phyloP scores from a whole-genome alignment of 2,113 vertebrate species.

The Pelodiscus sinensis region DNA sequence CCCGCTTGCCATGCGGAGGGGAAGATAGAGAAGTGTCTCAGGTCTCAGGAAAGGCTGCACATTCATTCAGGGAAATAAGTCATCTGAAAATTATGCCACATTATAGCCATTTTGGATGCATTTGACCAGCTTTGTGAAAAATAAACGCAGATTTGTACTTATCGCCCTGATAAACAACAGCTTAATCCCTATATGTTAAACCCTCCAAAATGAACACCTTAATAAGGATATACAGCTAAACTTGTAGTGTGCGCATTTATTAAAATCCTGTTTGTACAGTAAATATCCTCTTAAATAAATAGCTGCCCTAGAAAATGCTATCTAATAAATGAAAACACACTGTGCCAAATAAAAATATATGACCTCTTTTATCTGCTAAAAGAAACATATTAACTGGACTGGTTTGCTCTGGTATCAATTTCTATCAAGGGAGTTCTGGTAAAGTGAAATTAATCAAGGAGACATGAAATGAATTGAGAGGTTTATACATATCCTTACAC shows the following conservation, averaged over 20 bases:
- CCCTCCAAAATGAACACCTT: conserved; percentile 20
- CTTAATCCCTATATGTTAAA: conserved; percentile 19
- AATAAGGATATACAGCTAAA: neutral
- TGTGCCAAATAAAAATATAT: conserved; percentile 1
- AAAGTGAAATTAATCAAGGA: neutral
- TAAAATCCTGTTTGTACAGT: neutral
- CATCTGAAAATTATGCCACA: neutral
- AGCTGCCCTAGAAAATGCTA: neutral
- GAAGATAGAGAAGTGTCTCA: neutral
- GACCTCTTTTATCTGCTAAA: conserved; percentile 43
- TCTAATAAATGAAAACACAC: conserved; percentile 3
- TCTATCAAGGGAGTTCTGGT: neutral
- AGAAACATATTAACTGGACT: conserved; percentile 4
- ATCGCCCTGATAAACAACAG: neutral
- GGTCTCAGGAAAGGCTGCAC: neutral
- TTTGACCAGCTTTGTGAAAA: conserved; percentile 12
- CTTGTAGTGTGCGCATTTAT: neutral
- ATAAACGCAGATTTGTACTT: neutral
- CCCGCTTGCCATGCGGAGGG: neutral
- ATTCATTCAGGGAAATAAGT: neutral
- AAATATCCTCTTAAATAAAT: conserved; percentile 18
- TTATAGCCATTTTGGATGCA: neutral
- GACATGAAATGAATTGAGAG: neutral
- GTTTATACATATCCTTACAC: neutral
- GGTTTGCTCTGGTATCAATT: neutral